A percentile compares a stretch with the other conserved stretches of the same genome.
phyloP scores from a whole-genome alignment of 2,113 vertebrate species.

The Bambusicola thoracicus region DNA sequence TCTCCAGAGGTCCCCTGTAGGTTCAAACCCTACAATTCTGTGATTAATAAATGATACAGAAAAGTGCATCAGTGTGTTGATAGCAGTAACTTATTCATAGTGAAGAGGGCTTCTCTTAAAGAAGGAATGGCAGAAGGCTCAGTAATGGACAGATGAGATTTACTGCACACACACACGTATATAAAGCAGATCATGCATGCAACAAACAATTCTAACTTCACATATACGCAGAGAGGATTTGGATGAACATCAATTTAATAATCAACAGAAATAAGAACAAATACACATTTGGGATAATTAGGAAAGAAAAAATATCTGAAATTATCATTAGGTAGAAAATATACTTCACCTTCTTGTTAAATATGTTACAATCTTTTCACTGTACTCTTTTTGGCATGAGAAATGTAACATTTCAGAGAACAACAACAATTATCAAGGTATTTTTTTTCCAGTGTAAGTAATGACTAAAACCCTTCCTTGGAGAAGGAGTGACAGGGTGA shows the following conservation, averaged over 20 bases:
- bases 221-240: neutral
- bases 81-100: neutral
- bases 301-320: neutral
- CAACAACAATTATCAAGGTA: neutral
- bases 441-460: neutral
- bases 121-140: neutral
- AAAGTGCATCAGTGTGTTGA: neutral
- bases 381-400: too few species aligned
- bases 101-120: neutral
- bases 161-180: neutral
- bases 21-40: too few species aligned
- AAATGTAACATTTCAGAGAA: neutral
- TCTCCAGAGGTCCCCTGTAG: too few species aligned
- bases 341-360: neutral
- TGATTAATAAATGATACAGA: neutral
- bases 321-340: neutral
- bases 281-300: neutral
- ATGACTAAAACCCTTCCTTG: neutral
- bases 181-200: neutral
- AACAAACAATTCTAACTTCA: neutral
- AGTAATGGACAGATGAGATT: neutral
- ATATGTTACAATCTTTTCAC: neutral
- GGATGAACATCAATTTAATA: neutral
- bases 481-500: neutral
- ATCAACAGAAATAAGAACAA: neutral